A percentile compares a stretch with the other conserved stretches of the same genome.
phyloP scores from a whole-genome alignment of 2,888 invertebrate species.

The Lasioglossum malachurum region DNA sequence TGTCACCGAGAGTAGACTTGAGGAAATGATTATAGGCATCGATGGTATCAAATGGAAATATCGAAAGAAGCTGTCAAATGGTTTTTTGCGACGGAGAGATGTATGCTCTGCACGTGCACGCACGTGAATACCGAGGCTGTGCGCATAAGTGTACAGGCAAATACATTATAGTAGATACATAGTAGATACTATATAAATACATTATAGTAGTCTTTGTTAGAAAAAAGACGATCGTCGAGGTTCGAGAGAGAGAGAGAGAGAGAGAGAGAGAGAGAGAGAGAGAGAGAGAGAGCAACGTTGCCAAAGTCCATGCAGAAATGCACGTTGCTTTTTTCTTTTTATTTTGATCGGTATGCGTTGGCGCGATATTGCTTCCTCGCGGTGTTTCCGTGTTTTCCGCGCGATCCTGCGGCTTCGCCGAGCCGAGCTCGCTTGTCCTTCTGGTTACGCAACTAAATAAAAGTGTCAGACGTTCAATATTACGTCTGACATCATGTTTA shows the following conservation, averaged over 20 bases:
- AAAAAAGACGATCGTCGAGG: slow-evolving; percentile 59
- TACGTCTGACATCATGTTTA: slow-evolving; percentile 55
- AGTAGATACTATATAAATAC: too few relatives aligned
- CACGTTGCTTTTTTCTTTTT: background rate
- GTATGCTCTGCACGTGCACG: slow-evolving; percentile 41
- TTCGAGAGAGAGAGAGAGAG: slow-evolving; percentile 15
- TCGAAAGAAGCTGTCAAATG: slow-evolving; percentile 60
- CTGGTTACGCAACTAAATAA: slow-evolving; percentile 62
- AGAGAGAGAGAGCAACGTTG: slow-evolving; percentile 37
- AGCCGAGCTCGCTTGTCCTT: slow-evolving; percentile 55
- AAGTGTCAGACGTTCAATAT: slow-evolving; percentile 52
- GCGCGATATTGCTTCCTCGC: background rate
- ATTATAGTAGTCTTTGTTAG: slow-evolving; percentile 35
- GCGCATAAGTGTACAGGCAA: slow-evolving; percentile 1
- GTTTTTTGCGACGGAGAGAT: slow-evolving; percentile 61
- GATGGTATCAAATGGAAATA: too few relatives aligned
- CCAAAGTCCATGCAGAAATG: slow-evolving; percentile 41
- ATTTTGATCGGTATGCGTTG: background rate
- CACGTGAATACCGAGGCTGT: background rate
- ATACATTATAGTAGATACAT: slow-evolving; percentile 13
- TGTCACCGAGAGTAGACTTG: background rate
- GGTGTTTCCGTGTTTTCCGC: slow-evolving; percentile 53
- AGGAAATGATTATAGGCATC: background rate
- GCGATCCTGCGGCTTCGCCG: slow-evolving; percentile 48
- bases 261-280: background rate